phyloP scores from a whole-genome alignment of 1,140 invertebrate species.

The Cheumatopsyche charites region DNA sequence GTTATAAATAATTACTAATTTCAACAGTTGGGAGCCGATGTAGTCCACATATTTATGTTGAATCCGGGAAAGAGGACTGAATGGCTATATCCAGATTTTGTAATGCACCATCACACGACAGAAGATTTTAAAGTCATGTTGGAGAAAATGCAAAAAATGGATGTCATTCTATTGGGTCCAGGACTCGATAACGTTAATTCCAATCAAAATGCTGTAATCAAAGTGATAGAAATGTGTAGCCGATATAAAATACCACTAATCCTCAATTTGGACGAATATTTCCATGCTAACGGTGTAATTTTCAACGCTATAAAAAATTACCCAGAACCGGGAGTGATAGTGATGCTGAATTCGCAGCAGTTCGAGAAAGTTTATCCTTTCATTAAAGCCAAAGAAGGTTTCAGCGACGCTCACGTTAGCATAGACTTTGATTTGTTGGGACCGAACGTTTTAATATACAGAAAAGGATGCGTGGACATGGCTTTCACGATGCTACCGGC shows the following conservation, averaged over 20 bases:
- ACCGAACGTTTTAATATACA: slow-evolving; percentile 26
- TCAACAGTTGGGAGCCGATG: slow-evolving; percentile 19
- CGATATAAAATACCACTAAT: slow-evolving; percentile 69
- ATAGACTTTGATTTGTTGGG: slow-evolving; percentile 36
- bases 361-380: slow-evolving; percentile 56
- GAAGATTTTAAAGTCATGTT: slow-evolving; percentile 55
- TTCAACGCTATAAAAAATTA: slow-evolving; percentile 42
- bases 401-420: slow-evolving; percentile 30
- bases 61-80: neutral
- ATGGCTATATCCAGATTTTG: slow-evolving; percentile 64
- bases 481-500: slow-evolving; percentile 53
- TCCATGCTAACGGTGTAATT: slow-evolving; percentile 61
- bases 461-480: slow-evolving; percentile 43
- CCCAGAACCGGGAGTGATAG: slow-evolving; percentile 60
- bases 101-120: slow-evolving; percentile 76
- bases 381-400: slow-evolving; percentile 31
- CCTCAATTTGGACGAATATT: slow-evolving; percentile 80
- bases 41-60: slow-evolving; percentile 3
- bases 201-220: slow-evolving; percentile 55
- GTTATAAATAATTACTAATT: neutral
- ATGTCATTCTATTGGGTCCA: slow-evolving; percentile 76
- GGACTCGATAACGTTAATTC: slow-evolving; percentile 71
- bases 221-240: slow-evolving; percentile 53
- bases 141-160: slow-evolving; percentile 65
- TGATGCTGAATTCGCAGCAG: slow-evolving; percentile 81